Conservation (phyloP, 2,888 invertebrate genomes). For the Oxycera nigricornis region DNA sequence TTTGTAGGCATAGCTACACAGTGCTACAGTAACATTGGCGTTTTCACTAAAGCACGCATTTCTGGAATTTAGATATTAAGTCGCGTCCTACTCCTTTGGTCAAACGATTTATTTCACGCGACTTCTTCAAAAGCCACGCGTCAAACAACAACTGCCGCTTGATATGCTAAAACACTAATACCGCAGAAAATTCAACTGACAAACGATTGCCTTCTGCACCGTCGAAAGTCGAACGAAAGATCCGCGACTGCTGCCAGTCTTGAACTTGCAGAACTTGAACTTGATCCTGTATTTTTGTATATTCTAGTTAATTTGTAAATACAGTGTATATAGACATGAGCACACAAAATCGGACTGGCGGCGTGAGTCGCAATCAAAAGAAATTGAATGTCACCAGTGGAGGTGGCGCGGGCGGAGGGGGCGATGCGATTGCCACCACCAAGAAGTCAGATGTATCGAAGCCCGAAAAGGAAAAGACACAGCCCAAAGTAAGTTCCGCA, state of each 20-base stretch:
- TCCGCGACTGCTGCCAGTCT: neutral
- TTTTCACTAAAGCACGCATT: no score
- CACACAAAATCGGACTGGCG: slow-evolving; percentile 63
- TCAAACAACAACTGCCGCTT: no score
- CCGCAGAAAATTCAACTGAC: no score
- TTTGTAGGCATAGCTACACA: no score
- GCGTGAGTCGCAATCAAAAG: slow-evolving; percentile 60
- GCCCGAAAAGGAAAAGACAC: slow-evolving; percentile 68
- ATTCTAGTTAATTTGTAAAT: slow-evolving; percentile 61
- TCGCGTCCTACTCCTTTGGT: no score
- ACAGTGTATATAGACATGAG: slow-evolving; percentile 58
- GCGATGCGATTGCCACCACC: slow-evolving; percentile 57
- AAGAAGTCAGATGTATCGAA: slow-evolving; percentile 68
- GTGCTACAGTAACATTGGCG: no score
- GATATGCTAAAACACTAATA: no score
- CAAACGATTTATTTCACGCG: no score
- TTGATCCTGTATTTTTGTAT: slow-evolving; percentile 18
- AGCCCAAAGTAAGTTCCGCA: slow-evolving; percentile 61
- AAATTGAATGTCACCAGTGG: slow-evolving; percentile 59
- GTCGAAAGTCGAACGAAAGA: neutral
- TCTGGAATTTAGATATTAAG: no score
- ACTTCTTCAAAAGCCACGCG: no score
- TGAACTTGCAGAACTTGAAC: neutral
- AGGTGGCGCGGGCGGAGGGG: slow-evolving; percentile 58
- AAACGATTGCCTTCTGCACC: neutral